Evolutionary conservation across 2,888 invertebrate species (phyloP).

Genomic region (Zeuzera pyrina): DNA sequence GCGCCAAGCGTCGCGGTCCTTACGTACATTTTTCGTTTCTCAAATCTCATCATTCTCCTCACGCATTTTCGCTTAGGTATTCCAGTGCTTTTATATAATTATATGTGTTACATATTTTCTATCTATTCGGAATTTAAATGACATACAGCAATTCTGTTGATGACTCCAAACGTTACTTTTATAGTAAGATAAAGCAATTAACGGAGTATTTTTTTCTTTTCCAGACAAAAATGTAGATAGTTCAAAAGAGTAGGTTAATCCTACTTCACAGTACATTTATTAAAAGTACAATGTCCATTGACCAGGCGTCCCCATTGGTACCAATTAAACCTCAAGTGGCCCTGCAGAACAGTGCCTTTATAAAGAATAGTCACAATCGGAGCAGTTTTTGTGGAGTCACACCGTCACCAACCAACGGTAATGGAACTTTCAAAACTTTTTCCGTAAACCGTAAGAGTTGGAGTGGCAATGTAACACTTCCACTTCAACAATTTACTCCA

Average conservation of each 20-base stretch:
- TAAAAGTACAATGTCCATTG: conserved; percentile 66
- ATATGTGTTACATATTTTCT: conserved; percentile 22
- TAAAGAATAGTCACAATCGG: conserved; percentile 68
- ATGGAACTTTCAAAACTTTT: conserved; percentile 65
- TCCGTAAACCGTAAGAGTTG: conserved; percentile 69
- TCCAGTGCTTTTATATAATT: no score
- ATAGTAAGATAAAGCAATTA: neutral
- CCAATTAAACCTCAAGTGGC: conserved; percentile 66
- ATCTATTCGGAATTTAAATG: conserved; percentile 24
- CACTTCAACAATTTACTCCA: conserved; percentile 59
- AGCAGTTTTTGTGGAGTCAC: conserved; percentile 69
- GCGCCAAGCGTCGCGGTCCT: no score
- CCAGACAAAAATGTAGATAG: conserved; percentile 69
- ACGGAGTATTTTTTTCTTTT: conserved; percentile 51
- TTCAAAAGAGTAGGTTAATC: conserved; percentile 38
- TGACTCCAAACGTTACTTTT: conserved; percentile 21
- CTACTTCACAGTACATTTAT: conserved; percentile 40
- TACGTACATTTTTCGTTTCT: no score
- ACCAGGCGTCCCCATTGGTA: conserved; percentile 67
- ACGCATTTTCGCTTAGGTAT: no score
- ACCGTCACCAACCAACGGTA: conserved; percentile 55
- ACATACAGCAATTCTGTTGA: conserved; percentile 45
- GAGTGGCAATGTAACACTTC: conserved; percentile 69
- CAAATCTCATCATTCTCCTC: no score
- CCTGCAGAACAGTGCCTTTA: conserved; percentile 61